A percentile compares a stretch with the other conserved stretches of the same genome.
phyloP scores from a whole-genome alignment of 2,888 invertebrate species.

The Acleris cristana region DNA sequence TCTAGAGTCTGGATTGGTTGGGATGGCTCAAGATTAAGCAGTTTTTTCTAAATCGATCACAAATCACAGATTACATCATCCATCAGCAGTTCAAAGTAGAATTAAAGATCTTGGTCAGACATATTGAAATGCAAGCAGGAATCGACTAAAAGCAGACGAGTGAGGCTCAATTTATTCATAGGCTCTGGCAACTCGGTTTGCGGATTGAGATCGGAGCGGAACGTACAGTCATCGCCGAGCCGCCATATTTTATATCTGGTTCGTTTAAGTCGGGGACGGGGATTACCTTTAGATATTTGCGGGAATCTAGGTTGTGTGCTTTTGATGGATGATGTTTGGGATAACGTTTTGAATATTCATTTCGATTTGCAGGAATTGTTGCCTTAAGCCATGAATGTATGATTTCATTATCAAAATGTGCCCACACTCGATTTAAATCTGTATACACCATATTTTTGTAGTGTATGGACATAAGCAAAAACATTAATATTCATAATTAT shows the following conservation, averaged over 20 bases:
- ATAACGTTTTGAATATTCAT: slow-evolving; percentile 9
- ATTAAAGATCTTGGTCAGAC: background rate
- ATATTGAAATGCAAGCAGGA: slow-evolving; percentile 41
- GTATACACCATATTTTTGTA: no score
- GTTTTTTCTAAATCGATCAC: no score
- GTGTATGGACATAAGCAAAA: no score
- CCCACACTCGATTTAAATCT: background rate
- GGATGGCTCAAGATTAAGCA: no score
- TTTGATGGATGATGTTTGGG: slow-evolving; percentile 15
- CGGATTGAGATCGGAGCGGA: slow-evolving; percentile 14
- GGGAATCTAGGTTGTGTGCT: slow-evolving; percentile 1
- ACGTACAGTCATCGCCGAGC: slow-evolving; percentile 11
- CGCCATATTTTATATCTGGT: slow-evolving; percentile 17
- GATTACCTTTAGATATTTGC: slow-evolving; percentile 1
- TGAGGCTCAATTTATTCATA: slow-evolving; percentile 56
- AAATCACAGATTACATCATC: no score
- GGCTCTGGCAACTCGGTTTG: slow-evolving; percentile 45
- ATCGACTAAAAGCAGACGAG: slow-evolving; percentile 42
- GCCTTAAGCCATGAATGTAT: background rate
- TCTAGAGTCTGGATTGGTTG: no score
- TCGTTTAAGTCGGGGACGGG: slow-evolving; percentile 1
- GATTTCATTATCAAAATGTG: background rate
- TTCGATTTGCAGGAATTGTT: slow-evolving; percentile 1
- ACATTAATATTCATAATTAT: no score
- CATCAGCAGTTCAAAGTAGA: no score